Evolutionary conservation across 2,113 vertebrate species (phyloP), one percentile per base, ranked within the genome.

Genomic region (Phyllopteryx taeniolatus): DNA sequence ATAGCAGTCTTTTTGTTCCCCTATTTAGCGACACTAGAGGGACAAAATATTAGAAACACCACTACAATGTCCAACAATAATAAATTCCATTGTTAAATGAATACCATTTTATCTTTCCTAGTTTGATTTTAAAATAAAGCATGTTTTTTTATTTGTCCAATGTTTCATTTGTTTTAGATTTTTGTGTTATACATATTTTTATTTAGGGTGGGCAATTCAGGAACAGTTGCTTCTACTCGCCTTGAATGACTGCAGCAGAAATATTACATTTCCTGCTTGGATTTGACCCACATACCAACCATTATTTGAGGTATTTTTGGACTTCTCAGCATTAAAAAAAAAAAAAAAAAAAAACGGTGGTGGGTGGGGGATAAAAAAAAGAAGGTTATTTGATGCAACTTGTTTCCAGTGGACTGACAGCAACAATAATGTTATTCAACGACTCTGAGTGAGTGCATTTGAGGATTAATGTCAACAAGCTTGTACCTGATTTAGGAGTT

Each of bases 401-500:
- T 47, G 63, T 65, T n/a, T 65, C 42, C 63, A 65, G 35, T 63
- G 61, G 15, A 42, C 35, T 35, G 61, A 63, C 20, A 27, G n/a
- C 42, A 46, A 65, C 42, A 65, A 65, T 46, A 65, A 46, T 65
- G 42, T 46, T 66, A 47, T 47, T 66, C n/a, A 66, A 9, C 63
- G 43, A 66, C 63, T 47, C 46, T 47, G 12, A 47, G 43, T 5
- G 13, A 12, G 43, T 46, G 57, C 31, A 66, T 66, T 66, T 66
- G 63, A 47, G 63, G 63, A 66, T 66, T 66, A 66, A 27, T 47
- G n/a, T 66, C 63, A 47, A 46, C 43, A 27, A 66, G 43, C 20
- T 44, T 44, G 62, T 33, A 22, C 13, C 20, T 15, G 63, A 65
- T 65, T 65, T 46, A 65, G 63, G n/a, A 8, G 43, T 22, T 15